Evolutionary conservation across 64 coral and sea anemone genomes (phyloP), one percentile per base, ranked within the genome.

Genomic region (Dendrophyllia cribrosa): DNA sequence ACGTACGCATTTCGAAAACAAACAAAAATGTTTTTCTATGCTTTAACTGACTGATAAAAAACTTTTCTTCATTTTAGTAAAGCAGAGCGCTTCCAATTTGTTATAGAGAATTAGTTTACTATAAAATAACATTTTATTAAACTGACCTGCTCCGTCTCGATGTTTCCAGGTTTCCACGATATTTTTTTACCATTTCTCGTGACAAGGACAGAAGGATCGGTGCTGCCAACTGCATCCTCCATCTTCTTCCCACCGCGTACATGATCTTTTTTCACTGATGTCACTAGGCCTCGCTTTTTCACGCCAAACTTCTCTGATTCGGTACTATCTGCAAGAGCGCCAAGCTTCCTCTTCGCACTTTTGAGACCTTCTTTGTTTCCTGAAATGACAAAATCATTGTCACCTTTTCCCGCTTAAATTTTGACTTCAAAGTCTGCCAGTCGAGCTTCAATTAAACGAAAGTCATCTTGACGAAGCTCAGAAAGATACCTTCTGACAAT

Each of bases 401-500:
- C 21, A 15, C 47, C 14, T 56, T 60, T 65, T 43, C 12, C 72
- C 0, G 49, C 7, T 59, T 26, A 26, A 7, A 79, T 70, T 16
- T 46, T 58, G 6, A 90, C 88, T 22, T 48, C 26, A 69, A 53
- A 81, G 10, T 90, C 50, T 14, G 51, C 69, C 3, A 90, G 75
- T 65, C 62, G 48, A 67, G 0, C 48, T 90, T 90, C 88, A 11
- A 92, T 86, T 5, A 21, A 58, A 2, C 58, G 7, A 25, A 92
- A 15, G 60, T 63, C 60, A 63, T 63, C 9, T 19, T 63, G 60
- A 63, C 16, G 60, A 63, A 63, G 16, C 60, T 63, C 60, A 63
- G 60, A 63, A 10, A 90, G 43, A 49, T 90, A 90, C 5, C 64
- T 45, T 53, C 88, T 21, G 4, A 69, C 22, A 9, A 70, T 47